A percentile compares a stretch with the other conserved stretches of the same genome.
Evolutionary conservation across 2,113 vertebrate genomes (phyloP).

Genomic region (Athene noctua): DNA sequence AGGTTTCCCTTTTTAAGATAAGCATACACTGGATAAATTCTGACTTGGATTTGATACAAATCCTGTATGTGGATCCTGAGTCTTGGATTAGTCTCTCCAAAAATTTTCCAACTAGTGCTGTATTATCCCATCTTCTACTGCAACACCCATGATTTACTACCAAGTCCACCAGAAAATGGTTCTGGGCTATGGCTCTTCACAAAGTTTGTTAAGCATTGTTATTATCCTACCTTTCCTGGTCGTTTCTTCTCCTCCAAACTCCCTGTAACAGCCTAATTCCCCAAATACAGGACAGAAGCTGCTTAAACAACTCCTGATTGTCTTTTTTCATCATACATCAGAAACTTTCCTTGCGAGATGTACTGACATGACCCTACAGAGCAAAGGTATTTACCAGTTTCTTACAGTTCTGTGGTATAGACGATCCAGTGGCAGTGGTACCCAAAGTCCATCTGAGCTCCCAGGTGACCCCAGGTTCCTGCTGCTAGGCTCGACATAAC

Average conservation of each 20-base stretch:
- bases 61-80: accelerated
- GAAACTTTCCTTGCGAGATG: not conserved
- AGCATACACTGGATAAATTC: not conserved
- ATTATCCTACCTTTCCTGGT: not conserved
- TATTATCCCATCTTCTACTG: not conserved
- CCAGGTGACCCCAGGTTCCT: not conserved
- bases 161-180: not conserved
- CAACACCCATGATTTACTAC: not conserved
- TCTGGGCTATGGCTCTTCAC: not conserved
- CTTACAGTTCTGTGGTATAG: not conserved
- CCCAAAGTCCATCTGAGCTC: not conserved
- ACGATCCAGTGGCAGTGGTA: not conserved
- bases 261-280: not conserved
- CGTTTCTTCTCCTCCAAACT: not conserved
- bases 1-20: not conserved
- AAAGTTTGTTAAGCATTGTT: not conserved
- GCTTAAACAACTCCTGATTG: not conserved
- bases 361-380: accelerated
- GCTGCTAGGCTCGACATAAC: accelerated
- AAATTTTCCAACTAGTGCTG: not conserved
- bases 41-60: not conserved
- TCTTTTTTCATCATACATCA: not conserved
- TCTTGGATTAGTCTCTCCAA: not conserved
- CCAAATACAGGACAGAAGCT: not conserved
- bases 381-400: not conserved